Base-by-base conservation (phyloP, 2,888 invertebrate species). In the Tryphoninae sp. region DNA sequence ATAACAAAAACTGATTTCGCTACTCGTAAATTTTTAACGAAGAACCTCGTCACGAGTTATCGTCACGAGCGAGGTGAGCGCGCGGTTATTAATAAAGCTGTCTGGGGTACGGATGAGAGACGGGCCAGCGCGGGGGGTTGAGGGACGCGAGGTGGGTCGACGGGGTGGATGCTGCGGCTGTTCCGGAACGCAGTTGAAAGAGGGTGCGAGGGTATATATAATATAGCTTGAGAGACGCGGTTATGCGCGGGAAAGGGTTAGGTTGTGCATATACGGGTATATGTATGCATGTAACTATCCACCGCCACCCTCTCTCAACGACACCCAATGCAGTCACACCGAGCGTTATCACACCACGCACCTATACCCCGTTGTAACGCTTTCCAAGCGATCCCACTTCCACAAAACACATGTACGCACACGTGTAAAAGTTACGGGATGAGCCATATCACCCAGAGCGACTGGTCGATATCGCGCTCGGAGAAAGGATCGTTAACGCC, bases 41-140 rank as follows among this genome's bases (percentile, higher is more conserved):
- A 84, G 72, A 76, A 76, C 73, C 78, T 65, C 75, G 72, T 77
- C 76, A 67, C 78, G 81, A 71, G 74, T 78, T 81, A 78, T 81
- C 81, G 78, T 71, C 65, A 71, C 65, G 75, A 67, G 69, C 77
- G 80, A 65, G 69, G 69, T 65, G 78, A 45, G 77, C 58, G 73
- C 58, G 16, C 59, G 76, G 78, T 75, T 84, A 83, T 83, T 83
- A 83, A 83, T 84, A 84, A 83, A 84, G 84, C 79, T 81, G 81
- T 83, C 82, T 80, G 80, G 77, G 55, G 64, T 55, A 49, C 53
- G 76, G 61, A 53, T 59, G 75, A 68, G 68, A 53, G 11, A 71
- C 40, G 62, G 61, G 64, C 62, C 40, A 62, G 64, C 22, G 64
- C 1, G 19, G 19, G 19, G 19, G 19, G 19, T 19, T 19, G 19